Percentiles rank a stretch among this genome's conserved stretches.
These are phyloP conservation scores for Alectoris magna DNA, from an alignment of 2,797 vertebrate genomes.

Conservation along the genomic window DNA sequence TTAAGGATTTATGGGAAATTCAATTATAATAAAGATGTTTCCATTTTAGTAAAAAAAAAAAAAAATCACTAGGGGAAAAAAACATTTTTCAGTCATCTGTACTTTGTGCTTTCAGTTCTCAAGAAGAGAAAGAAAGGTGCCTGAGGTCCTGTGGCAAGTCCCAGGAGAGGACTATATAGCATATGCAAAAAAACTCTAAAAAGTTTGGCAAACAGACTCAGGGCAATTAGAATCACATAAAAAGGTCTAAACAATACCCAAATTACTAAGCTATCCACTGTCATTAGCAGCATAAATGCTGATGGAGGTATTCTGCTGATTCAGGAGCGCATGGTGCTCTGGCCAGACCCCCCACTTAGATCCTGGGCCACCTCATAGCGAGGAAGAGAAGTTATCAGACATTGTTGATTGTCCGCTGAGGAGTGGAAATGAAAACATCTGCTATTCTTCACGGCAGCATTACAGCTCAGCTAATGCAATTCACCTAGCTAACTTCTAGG, in stretches of 20 bases:
- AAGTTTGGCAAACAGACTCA: not conserved
- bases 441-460: slow-evolving; percentile 44
- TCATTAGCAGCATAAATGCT: not conserved
- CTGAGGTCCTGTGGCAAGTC: slow-evolving; percentile 20
- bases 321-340: not conserved
- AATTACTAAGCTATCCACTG: not conserved
- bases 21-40: slow-evolving; percentile 38
- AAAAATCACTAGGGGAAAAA: not conserved
- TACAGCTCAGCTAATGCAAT: not conserved
- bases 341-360: slow-evolving; percentile 68
- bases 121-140: slow-evolving; percentile 38
- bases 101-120: slow-evolving; percentile 1
- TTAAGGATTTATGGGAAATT: slow-evolving; percentile 19
- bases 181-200: not conserved
- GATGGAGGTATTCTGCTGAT: slow-evolving; percentile 15
- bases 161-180: not conserved
- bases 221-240: not conserved
- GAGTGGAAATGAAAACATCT: slow-evolving; percentile 66
- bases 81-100: not conserved
- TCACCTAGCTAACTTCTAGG: not conserved
- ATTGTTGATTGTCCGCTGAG: slow-evolving; percentile 19
- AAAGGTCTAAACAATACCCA: not conserved
- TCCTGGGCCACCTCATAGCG: slow-evolving; percentile 58
- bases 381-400: slow-evolving; percentile 36
- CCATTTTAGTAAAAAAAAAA: not conserved